Percentiles rank a stretch among this genome's conserved stretches.
phyloP scores from a whole-genome alignment of 2,888 invertebrate genomes.

The Apotomis turbidana region DNA sequence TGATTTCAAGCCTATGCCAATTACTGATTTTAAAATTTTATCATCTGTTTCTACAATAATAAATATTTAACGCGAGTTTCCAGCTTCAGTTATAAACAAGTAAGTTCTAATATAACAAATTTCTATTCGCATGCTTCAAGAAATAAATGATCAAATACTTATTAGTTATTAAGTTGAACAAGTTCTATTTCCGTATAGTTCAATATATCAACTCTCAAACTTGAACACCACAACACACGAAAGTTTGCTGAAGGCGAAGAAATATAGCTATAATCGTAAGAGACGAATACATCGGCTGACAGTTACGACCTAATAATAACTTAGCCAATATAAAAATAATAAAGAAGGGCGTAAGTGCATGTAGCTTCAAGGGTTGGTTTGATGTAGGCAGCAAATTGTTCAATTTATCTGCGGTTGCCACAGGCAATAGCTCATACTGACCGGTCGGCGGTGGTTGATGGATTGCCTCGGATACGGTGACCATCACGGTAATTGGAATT shows the following conservation, averaged over 20 bases:
- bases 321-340: neutral
- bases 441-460: constrained; percentile 27
- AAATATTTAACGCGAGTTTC: no score
- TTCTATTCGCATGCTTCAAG: neutral
- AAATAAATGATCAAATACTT: constrained; percentile 6
- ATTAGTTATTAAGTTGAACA: constrained; percentile 7
- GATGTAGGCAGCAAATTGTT: neutral
- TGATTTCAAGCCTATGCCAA: neutral
- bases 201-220: constrained; percentile 19
- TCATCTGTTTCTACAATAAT: no score
- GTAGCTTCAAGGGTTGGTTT: neutral
- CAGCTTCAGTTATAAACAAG: neutral
- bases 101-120: neutral
- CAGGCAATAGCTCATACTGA: constrained; percentile 32
- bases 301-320: neutral
- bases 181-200: constrained; percentile 19
- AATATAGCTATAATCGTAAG: constrained; percentile 1
- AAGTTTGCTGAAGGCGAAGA: constrained; percentile 22
- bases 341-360: neutral
- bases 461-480: constrained; percentile 17
- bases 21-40: no score
- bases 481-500: constrained; percentile 6
- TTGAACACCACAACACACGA: constrained; percentile 12
- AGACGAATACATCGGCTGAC: neutral
- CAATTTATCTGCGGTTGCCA: constrained; percentile 27